Evolutionary conservation across 1,140 invertebrate species (phyloP).

Genomic region (Tetragonula clypearis): DNA sequence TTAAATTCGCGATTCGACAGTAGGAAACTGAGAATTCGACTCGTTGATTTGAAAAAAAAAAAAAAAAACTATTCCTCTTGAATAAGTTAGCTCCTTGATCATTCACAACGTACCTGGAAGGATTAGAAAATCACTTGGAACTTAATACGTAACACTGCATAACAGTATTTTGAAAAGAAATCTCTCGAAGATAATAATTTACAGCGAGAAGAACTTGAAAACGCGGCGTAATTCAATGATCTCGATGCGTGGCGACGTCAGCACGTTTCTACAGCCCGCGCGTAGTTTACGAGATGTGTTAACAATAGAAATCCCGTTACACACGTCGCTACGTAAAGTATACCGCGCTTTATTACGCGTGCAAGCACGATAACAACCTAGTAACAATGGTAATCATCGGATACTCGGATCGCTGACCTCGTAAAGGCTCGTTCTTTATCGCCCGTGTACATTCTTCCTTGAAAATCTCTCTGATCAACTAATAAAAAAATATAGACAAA

Average conservation of each 20-base stretch:
- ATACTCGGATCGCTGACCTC: not conserved
- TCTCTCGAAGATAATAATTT: too few relatives aligned
- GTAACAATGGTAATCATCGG: slow-evolving; percentile 4
- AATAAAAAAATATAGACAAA: not conserved
- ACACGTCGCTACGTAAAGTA: not conserved
- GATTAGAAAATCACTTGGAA: too few relatives aligned
- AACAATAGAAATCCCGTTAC: slow-evolving; percentile 12
- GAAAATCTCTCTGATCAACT: not conserved
- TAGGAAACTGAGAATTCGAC: too few relatives aligned
- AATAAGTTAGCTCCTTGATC: too few relatives aligned
- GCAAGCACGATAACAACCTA: not conserved
- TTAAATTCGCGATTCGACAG: too few relatives aligned
- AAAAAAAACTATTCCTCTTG: too few relatives aligned
- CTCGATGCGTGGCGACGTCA: not conserved
- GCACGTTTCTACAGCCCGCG: not conserved
- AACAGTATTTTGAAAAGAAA: too few relatives aligned
- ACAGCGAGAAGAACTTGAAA: too few relatives aligned
- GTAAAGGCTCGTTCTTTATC: not conserved
- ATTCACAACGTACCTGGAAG: too few relatives aligned
- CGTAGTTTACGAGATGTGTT: slow-evolving; percentile 25
- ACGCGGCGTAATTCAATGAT: not conserved
- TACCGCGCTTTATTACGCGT: not conserved
- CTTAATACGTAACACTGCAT: too few relatives aligned
- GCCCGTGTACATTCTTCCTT: not conserved
- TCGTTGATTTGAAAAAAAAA: too few relatives aligned